phyloP scores from a whole-genome alignment of 2,797 vertebrate species.

The Tachyglossus aculeatus region DNA sequence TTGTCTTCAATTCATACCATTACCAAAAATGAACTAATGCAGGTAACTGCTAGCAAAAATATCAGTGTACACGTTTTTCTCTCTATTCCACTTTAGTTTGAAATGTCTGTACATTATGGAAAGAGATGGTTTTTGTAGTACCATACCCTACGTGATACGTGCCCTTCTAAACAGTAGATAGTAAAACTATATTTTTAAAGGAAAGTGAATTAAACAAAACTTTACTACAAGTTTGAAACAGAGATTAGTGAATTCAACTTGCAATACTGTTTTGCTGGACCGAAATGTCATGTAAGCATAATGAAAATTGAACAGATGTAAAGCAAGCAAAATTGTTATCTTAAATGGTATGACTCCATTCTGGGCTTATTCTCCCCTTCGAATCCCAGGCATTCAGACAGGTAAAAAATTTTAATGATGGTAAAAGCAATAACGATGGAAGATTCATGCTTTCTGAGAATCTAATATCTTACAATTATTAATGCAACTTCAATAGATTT shows the following conservation, averaged over 20 bases:
- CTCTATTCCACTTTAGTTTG: no score
- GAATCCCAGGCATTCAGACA: not conserved
- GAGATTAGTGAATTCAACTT: conserved; percentile 19
- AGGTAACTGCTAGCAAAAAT: no score
- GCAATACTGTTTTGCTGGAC: conserved; percentile 8
- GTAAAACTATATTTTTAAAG: conserved; percentile 42
- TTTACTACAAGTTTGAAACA: conserved; percentile 10
- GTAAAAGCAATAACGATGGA: not conserved
- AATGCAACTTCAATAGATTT: conserved; percentile 34
- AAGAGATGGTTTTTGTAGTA: not conserved
- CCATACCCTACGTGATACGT: no score
- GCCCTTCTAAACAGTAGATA: not conserved
- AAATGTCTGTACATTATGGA: not conserved
- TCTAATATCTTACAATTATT: conserved; percentile 1
- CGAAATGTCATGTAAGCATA: not conserved
- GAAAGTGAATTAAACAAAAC: conserved; percentile 16
- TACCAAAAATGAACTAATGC: no score
- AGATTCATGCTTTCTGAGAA: conserved; percentile 30
- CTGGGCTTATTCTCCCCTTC: not conserved
- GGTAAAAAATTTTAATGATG: not conserved
- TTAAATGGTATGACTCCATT: conserved; percentile 3
- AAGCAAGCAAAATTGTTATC: not conserved
- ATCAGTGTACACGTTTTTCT: no score
- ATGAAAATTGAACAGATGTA: conserved; percentile 12
- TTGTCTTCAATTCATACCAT: no score